These are phyloP conservation scores for Drosophila anceps DNA, from an alignment of 2,888 invertebrate species.

Conservation along the genomic window DNA sequence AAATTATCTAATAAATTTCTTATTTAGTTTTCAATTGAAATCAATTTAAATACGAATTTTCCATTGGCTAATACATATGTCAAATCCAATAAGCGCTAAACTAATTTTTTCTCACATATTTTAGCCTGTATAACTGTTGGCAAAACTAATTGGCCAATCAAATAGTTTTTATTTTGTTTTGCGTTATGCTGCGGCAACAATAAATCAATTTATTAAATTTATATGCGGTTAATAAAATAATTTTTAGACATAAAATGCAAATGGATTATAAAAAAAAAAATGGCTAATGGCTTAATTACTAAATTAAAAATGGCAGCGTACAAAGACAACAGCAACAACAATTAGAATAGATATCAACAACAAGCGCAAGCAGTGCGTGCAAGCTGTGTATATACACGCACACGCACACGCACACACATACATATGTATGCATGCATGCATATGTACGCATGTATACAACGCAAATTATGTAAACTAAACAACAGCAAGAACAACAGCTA, in stretches of 20 bases:
- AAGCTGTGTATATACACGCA: not conserved
- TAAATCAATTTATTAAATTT: constrained; percentile 78
- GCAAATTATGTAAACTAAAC: constrained; percentile 47
- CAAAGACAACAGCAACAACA: constrained; percentile 12
- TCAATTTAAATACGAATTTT: constrained; percentile 1
- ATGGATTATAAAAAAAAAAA: constrained; percentile 30
- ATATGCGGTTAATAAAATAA: constrained; percentile 73
- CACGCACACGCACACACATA: not conserved
- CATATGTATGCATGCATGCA: not conserved
- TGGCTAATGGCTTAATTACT: constrained; percentile 71
- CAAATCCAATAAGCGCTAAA: not conserved
- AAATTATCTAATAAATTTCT: not conserved
- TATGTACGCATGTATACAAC: constrained; percentile 25
- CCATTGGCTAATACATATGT: not conserved
- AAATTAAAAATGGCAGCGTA: constrained; percentile 59
- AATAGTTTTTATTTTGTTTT: constrained; percentile 12
- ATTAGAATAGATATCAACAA: constrained; percentile 25
- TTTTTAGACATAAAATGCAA: constrained; percentile 67
- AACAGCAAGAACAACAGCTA: constrained; percentile 40
- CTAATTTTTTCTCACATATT: constrained; percentile 12
- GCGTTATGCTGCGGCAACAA: constrained; percentile 36
- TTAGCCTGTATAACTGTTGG: not conserved
- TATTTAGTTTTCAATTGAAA: not conserved
- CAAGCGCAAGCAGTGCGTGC: constrained; percentile 19
- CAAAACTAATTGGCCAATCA: constrained; percentile 49